These are phyloP conservation scores for Odontocolon sp. DNA, from an alignment of 2,888 invertebrate genomes.

Conservation along the genomic window DNA sequence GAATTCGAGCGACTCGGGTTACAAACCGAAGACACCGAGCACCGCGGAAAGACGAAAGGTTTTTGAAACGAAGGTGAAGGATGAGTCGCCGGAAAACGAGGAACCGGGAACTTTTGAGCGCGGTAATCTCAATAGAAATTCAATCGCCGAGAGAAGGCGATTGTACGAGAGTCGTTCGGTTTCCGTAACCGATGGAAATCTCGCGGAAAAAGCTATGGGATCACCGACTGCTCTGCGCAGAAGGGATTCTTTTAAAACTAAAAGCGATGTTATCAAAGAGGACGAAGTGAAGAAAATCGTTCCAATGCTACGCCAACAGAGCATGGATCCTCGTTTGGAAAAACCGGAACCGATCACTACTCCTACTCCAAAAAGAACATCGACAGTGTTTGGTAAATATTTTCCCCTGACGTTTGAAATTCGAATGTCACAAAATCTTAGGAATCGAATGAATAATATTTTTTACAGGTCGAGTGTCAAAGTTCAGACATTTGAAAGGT, in stretches of 20 bases:
- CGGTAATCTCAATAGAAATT: conserved; percentile 85
- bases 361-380: conserved; percentile 90
- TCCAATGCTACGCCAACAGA: conserved; percentile 81
- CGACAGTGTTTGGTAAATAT: conserved; percentile 90
- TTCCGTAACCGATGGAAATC: conserved; percentile 85
- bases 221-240: conserved; percentile 90
- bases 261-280: conserved; percentile 83
- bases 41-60: conserved; percentile 91
- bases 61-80: conserved; percentile 83
- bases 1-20: conserved; percentile 85
- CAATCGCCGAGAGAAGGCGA: conserved; percentile 90
- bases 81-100: conserved; percentile 83
- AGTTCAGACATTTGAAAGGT: conserved; percentile 96
- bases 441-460: conserved; percentile 19
- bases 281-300: conserved; percentile 80
- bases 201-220: conserved; percentile 81
- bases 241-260: conserved; percentile 87
- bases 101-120: conserved; percentile 83
- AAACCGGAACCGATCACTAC: conserved; percentile 81
- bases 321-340: conserved; percentile 81
- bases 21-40: conserved; percentile 88
- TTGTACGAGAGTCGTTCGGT: conserved; percentile 90
- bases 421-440: neutral
- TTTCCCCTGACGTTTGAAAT: neutral
- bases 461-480: conserved; percentile 89